These are phyloP conservation scores for Cromileptes altivelis DNA, from an alignment of 2,113 vertebrate genomes.

Conservation along the genomic window DNA sequence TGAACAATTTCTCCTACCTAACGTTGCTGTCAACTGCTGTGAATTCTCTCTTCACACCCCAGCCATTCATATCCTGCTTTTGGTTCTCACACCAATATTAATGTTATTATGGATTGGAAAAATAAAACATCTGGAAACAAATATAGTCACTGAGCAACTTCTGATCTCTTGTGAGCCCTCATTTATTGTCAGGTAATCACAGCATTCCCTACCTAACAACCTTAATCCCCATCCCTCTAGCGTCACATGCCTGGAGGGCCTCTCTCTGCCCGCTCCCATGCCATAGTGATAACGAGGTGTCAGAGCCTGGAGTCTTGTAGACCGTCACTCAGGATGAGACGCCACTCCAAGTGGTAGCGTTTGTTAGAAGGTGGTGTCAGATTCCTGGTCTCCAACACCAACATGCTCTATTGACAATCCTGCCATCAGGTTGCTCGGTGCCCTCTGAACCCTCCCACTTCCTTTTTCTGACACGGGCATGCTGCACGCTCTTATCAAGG, in stretches of 20 bases:
- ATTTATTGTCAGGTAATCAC: constrained; percentile 63
- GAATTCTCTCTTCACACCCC: constrained; percentile 37
- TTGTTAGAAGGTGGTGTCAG: constrained; percentile 82
- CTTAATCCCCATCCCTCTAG: constrained; percentile 66
- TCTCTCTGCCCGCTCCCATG: constrained; percentile 77
- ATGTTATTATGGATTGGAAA: constrained; percentile 40
- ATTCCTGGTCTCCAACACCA: constrained; percentile 80
- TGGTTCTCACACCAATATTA: constrained; percentile 44
- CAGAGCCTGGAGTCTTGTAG: constrained; percentile 87
- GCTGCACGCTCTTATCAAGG: constrained; percentile 70
- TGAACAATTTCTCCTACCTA: constrained; percentile 19
- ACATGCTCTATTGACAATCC: constrained; percentile 68
- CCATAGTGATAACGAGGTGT: constrained; percentile 92
- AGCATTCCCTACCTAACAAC: constrained; percentile 55
- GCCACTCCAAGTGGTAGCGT: constrained; percentile 82
- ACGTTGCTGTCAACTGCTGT: constrained; percentile 46
- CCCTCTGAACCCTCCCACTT: constrained; percentile 72
- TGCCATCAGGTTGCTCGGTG: constrained; percentile 54
- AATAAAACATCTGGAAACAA: constrained; percentile 59
- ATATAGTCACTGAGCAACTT: constrained; percentile 20
- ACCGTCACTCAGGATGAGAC: constrained; percentile 86
- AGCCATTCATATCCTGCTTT: constrained; percentile 45
- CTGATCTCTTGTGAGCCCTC: constrained; percentile 19
- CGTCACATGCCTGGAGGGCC: constrained; percentile 85
- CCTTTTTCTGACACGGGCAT: constrained; percentile 68